These are phyloP conservation scores for Mamestra configurata DNA, from an alignment of 1,140 invertebrate genomes.

Conservation along the genomic window DNA sequence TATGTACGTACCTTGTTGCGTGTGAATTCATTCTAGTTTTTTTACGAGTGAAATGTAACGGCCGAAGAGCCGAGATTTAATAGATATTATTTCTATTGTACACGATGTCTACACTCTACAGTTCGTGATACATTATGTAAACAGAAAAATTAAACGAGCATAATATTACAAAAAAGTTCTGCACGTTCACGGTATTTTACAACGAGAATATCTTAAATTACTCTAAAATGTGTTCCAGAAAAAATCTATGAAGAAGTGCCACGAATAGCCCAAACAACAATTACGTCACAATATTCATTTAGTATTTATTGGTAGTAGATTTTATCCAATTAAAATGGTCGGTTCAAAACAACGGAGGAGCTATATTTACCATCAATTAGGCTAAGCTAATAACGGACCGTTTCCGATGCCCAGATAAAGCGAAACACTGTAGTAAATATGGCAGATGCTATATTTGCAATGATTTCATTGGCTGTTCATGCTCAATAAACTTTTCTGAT, in stretches of 20 bases:
- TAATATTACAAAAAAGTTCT: neutral
- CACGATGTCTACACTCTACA: neutral
- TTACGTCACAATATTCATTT: neutral
- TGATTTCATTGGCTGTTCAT: slow-evolving; percentile 13
- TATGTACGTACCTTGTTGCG: slow-evolving; percentile 16
- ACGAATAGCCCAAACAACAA: neutral
- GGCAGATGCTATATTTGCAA: neutral
- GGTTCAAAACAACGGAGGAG: neutral
- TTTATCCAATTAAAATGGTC: neutral
- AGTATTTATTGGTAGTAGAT: neutral
- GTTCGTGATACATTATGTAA: slow-evolving; percentile 1
- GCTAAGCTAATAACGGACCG: slow-evolving; percentile 32
- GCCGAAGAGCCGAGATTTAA: slow-evolving; percentile 11
- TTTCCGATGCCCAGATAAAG: slow-evolving; percentile 19
- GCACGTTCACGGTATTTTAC: neutral
- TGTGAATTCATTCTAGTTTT: slow-evolving; percentile 30
- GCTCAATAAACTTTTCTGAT: slow-evolving; percentile 32
- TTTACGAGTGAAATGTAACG: slow-evolving; percentile 22
- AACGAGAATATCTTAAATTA: neutral
- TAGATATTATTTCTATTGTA: slow-evolving; percentile 24
- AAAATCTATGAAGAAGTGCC: neutral
- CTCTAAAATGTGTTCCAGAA: no score
- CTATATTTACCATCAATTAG: neutral
- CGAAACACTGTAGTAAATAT: neutral
- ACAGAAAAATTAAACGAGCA: neutral